A percentile compares a stretch with the other conserved stretches of the same genome.
Conservation (phyloP, 2,797 vertebrate species). For the Coreius guichenoti region DNA sequence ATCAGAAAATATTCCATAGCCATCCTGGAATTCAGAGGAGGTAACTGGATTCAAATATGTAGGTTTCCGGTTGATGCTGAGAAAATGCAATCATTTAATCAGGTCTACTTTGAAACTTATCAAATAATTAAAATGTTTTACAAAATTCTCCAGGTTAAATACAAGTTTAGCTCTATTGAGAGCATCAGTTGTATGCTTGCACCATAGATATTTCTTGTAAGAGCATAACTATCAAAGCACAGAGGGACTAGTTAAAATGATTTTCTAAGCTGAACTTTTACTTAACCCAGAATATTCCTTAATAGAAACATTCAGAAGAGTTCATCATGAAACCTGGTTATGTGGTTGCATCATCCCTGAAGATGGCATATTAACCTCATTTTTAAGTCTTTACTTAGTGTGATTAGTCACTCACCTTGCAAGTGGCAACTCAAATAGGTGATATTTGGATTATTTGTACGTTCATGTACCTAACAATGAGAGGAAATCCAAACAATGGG, state of each 20-base stretch:
- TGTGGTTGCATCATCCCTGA: slow-evolving; percentile 11
- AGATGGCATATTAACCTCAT: not conserved
- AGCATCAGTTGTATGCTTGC: not conserved
- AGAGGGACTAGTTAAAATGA: not conserved
- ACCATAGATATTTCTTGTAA: not conserved
- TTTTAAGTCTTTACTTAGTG: not conserved
- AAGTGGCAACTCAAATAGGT: not conserved
- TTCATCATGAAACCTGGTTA: not conserved
- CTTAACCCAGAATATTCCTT: not conserved
- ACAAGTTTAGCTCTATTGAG: not conserved
- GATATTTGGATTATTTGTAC: not conserved
- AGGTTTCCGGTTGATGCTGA: not conserved
- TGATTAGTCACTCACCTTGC: slow-evolving; percentile 7
- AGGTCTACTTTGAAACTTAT: not conserved
- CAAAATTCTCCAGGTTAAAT: not conserved
- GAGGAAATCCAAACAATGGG: not conserved
- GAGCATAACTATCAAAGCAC: not conserved
- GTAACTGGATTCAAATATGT: not conserved
- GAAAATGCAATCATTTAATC: not conserved
- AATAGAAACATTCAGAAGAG: not conserved
- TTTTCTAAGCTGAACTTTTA: not conserved
- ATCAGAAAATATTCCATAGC: slow-evolving; percentile 2
- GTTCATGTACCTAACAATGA: not conserved
- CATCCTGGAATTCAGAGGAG: not conserved
- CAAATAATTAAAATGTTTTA: not conserved